Base-by-base conservation (phyloP, 2,113 vertebrate species). In the Cochlearius cochlearius region DNA sequence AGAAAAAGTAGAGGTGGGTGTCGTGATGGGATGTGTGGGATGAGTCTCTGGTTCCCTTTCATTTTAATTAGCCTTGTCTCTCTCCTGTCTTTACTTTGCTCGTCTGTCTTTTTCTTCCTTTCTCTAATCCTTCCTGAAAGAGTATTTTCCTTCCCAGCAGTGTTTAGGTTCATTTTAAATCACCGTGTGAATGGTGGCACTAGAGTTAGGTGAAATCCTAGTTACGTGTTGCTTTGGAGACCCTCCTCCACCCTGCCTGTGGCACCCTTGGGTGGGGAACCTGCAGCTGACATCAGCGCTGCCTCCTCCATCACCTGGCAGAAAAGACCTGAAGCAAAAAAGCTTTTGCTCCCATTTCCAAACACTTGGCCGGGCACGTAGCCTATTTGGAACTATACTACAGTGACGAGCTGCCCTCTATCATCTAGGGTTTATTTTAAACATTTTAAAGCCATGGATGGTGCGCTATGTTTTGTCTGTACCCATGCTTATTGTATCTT, bases 1-100 rank as follows among this genome's bases (percentile, higher is more conserved):
- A 88, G 99, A 99, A 98, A 99, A 99, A 98, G 99, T 99, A 85
- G 99, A 99, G 99, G 99, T 99, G 98, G 49, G 98, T 41, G 32
- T 81, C 72, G 39, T 17, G 63, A 49, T 69, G 71, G 50, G 38
- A 52, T 39, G 6, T 6, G n/a, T 58, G 47, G 30, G 59, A 14
- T 26, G 36, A 23, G 12, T 41, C 62, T 62, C 64, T 52, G 34
- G 10, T 67, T 86, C 45, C 25, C 47, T 76, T 71, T 52, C 45
- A n/a, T 78, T 43, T 76, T 64, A 55, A 30, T 85, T 52, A 25
- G 30, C 9, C 14, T 86, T 73, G 86, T 72, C 63, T 86, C 34
- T 30, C 20, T 50, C 39, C 10, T 69, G 9, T 68, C 39, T 90
- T 78, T 27, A 50, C 22, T 76, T 56, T 56, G 36, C 32, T 59